Conservation (phyloP, 2,113 vertebrate species). For the Python bivittatus region DNA sequence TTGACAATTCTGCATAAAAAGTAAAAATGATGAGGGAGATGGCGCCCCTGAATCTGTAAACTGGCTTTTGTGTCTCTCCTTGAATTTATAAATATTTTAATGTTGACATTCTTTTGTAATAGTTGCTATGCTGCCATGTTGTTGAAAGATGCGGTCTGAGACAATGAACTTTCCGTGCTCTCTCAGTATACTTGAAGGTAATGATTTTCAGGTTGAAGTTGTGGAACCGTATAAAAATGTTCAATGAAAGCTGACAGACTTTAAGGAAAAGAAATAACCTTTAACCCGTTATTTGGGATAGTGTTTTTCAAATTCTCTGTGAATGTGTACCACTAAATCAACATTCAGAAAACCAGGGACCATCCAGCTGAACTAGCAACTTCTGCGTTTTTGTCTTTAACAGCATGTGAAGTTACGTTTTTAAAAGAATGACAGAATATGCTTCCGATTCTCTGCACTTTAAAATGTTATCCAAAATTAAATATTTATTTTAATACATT, state of each 20-base stretch:
- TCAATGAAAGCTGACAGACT: not conserved
- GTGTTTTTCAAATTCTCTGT: not conserved
- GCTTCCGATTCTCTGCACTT: not conserved
- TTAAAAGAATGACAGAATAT: not conserved
- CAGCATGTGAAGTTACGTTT: not conserved
- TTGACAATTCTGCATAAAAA: not conserved
- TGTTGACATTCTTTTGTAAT: not conserved
- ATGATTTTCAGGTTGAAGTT: not conserved
- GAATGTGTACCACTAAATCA: not conserved
- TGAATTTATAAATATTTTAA: constrained; percentile 1
- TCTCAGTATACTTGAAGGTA: not conserved
- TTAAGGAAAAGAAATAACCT: not conserved
- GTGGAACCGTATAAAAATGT: not conserved
- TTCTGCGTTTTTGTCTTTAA: not conserved
- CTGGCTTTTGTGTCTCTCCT: not conserved
- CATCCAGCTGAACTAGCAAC: not conserved
- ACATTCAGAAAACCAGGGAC: not conserved
- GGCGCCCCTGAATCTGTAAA: not conserved
- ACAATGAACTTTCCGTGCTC: not conserved
- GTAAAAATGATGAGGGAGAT: not conserved
- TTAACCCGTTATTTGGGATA: not conserved
- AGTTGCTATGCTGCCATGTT: not conserved
- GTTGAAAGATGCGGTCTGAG: not conserved
- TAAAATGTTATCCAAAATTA: not conserved
- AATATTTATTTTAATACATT: not conserved